A percentile compares a stretch with the other conserved stretches of the same genome.
Conservation (phyloP, 2,888 invertebrate genomes). For the Drosophila paucipuncta region DNA sequence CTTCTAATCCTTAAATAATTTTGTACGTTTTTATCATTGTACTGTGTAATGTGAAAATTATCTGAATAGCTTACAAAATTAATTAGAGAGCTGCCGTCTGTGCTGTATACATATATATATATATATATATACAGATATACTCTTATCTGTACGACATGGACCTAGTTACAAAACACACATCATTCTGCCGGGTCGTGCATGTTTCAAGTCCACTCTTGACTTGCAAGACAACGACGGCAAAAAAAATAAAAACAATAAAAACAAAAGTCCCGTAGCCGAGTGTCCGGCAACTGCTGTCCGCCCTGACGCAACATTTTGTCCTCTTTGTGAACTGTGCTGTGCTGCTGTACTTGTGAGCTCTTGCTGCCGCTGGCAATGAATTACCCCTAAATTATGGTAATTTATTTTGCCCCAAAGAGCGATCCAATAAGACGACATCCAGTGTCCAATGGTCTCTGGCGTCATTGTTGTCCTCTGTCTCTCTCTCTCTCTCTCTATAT, state of each 20-base stretch:
- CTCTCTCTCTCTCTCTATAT: not conserved
- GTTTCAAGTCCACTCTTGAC: slow-evolving; percentile 79
- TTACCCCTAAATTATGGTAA: slow-evolving; percentile 81
- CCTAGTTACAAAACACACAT: slow-evolving; percentile 60
- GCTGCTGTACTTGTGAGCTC: slow-evolving; percentile 45
- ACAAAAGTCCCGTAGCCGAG: slow-evolving; percentile 38
- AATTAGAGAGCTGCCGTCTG: not conserved
- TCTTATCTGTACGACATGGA: slow-evolving; percentile 17
- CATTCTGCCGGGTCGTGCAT: slow-evolving; percentile 69
- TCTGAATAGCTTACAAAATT: not conserved
- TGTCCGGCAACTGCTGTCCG: slow-evolving; percentile 16
- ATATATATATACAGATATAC: slow-evolving; percentile 7
- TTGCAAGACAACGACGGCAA: slow-evolving; percentile 52
- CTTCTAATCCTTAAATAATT: not conserved
- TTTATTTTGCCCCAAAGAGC: slow-evolving; percentile 79
- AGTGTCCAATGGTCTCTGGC: slow-evolving; percentile 52
- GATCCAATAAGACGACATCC: slow-evolving; percentile 69
- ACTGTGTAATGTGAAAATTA: not conserved
- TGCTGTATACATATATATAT: not conserved
- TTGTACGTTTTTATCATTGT: not conserved
- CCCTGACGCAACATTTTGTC: slow-evolving; percentile 11
- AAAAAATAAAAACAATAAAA: not conserved
- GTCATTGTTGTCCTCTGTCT: slow-evolving; percentile 41
- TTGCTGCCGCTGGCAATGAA: slow-evolving; percentile 70
- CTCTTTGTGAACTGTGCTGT: slow-evolving; percentile 51